Percentiles rank a stretch among this genome's conserved stretches.
phyloP scores from a whole-genome alignment of 1,140 invertebrate genomes.

The Drosophila lacertosa region DNA sequence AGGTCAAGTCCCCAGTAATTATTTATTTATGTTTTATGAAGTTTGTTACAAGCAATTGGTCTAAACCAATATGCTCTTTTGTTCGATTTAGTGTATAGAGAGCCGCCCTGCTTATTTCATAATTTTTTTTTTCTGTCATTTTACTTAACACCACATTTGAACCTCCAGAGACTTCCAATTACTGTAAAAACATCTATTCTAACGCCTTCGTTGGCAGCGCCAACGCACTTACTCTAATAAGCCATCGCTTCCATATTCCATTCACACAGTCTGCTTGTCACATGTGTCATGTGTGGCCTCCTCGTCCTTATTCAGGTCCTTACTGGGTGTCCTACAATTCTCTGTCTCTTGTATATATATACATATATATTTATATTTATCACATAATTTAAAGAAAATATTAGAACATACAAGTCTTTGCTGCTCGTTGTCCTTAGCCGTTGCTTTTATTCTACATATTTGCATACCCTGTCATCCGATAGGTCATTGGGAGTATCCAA shows the following conservation, averaged over 20 bases:
- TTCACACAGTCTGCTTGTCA: conserved; percentile 11
- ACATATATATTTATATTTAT: conserved; percentile 74
- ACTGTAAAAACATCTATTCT: conserved; percentile 34
- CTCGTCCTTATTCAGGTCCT: conserved; percentile 11
- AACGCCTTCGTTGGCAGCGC: conserved; percentile 12
- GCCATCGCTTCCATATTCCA: conserved; percentile 6
- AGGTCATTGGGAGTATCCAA: no score
- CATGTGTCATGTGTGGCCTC: conserved; percentile 33
- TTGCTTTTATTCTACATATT: conserved; percentile 4
- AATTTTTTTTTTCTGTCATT: no score
- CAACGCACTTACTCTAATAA: conserved; percentile 61
- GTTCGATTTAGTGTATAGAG: no score
- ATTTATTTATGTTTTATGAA: no score
- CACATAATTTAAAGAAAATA: conserved; percentile 79
- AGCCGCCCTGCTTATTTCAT: no score
- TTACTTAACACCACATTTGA: conserved; percentile 19
- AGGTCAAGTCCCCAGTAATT: no score
- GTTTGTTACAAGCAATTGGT: no score
- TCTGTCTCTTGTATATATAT: conserved; percentile 25
- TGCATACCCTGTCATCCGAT: background rate
- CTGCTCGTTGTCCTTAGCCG: conserved; percentile 40
- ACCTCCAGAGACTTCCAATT: conserved; percentile 66
- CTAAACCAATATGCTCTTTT: no score
- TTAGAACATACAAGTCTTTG: conserved; percentile 62
- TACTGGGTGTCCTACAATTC: conserved; percentile 10